Evolutionary conservation across 2,113 vertebrate genomes (phyloP), one percentile per base, ranked within the genome.

Genomic region (Phylloscopus whistleri): DNA sequence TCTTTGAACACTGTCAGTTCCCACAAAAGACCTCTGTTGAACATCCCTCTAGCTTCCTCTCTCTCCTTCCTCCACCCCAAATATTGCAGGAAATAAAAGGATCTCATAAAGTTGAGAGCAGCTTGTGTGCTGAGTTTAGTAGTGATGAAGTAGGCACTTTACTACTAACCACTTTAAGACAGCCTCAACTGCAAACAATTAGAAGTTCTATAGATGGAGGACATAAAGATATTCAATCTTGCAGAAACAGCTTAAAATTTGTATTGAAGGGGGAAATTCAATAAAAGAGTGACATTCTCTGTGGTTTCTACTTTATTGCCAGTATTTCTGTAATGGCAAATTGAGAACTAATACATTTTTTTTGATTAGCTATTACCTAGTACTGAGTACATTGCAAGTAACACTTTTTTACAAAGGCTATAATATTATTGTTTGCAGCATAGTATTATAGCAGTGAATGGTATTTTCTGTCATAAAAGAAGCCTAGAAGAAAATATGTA

Each of bases 101-200:
- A 55, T 67, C 48, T 87, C 19, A n/a, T 86, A 67, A 87, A 93
- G 67, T 2, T 74, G 43, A 93, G 31, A 92, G n/a, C 33, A 93
- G 58, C 13, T 88, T 88, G 46, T 31, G 27, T 43, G 48, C 18
- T 77, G 76, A 56, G 23, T 44, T 88, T 63, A 69, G 22, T 37
- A 79, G 52, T 69, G 59, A 37, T 52, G 60, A 78, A 89, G 21
- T 67, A 49, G 68, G 46, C 12, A 35, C 46, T 91, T 92, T 31
- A 53, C 79, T 75, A 55, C 19, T 85, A 90, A 28, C 3, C 15
- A 35, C 27, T 84, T 81, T 58, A 75, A 78, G 39, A 85, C 33
- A 96, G 28, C 43, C 68, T 68, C 78, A 88, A 90, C 56, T 79
- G 80, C 87, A 94, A 92, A 76, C 48, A 93, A 90, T 89, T 92